Evolutionary conservation across 2,797 vertebrate genomes (phyloP).

Genomic region (Lepidocolaptes lacrymiger): DNA sequence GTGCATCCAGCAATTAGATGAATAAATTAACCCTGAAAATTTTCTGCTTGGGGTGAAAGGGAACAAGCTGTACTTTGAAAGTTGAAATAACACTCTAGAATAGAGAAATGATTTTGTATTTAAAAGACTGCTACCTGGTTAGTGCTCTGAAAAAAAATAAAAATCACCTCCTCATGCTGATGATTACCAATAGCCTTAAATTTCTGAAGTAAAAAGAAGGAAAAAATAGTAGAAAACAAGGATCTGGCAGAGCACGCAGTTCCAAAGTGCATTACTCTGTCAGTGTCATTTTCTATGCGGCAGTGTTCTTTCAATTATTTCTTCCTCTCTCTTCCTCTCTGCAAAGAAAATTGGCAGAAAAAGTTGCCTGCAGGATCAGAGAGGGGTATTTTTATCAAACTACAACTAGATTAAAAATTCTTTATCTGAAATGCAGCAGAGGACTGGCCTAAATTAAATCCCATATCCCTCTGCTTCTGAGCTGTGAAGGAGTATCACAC

Average conservation of each 20-base stretch:
- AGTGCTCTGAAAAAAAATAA: not conserved
- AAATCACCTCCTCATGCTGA: not conserved
- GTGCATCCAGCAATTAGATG: constrained; percentile 68
- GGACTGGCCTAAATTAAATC: constrained; percentile 78
- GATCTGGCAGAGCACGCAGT: not conserved
- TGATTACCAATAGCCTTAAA: constrained; percentile 37
- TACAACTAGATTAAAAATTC: constrained; percentile 74
- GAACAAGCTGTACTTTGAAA: constrained; percentile 41
- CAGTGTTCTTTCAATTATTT: constrained; percentile 76
- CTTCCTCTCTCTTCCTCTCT: constrained; percentile 54
- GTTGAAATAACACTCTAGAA: constrained; percentile 34
- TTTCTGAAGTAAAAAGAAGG: constrained; percentile 5
- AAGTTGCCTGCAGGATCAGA: constrained; percentile 78
- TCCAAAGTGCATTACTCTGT: constrained; percentile 55
- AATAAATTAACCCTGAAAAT: constrained; percentile 72
- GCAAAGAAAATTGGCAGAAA: constrained; percentile 77
- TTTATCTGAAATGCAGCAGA: constrained; percentile 80
- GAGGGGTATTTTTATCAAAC: constrained; percentile 77
- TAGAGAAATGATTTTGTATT: constrained; percentile 35
- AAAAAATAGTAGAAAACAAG: constrained; percentile 40
- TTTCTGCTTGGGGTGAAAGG: constrained; percentile 46
- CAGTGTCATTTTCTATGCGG: constrained; percentile 61
- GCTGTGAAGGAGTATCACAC: constrained; percentile 48
- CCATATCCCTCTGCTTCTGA: constrained; percentile 68
- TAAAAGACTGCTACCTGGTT: constrained; percentile 48